Evolutionary conservation across 2,888 invertebrate species (phyloP).

Genomic region (Pyrrhosoma nymphula): DNA sequence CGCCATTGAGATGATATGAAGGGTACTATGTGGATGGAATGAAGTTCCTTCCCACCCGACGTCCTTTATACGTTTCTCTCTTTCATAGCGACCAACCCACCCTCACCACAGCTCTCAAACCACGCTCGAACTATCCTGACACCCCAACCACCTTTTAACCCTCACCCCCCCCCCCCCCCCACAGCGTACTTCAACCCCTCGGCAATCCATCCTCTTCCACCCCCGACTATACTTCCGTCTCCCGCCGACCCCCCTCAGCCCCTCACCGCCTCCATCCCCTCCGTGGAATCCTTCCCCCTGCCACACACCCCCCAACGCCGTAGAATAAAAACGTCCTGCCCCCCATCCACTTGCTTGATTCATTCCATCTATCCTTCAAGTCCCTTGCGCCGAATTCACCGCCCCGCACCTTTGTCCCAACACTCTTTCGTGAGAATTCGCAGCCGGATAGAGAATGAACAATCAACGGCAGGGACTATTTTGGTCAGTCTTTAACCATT

Average conservation of each 20-base stretch:
- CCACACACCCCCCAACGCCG: not conserved
- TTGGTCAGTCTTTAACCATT: too few species aligned
- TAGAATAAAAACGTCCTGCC: not conserved
- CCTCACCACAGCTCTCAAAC: slow-evolving; percentile 35
- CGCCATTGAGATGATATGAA: too few species aligned
- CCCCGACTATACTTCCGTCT: not conserved
- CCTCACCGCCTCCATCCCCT: not conserved
- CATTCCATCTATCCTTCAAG: not conserved
- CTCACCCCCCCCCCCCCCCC: slow-evolving; percentile 46
- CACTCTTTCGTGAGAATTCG: not conserved
- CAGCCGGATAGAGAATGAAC: too few species aligned
- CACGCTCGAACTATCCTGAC: slow-evolving; percentile 8
- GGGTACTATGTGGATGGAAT: too few species aligned
- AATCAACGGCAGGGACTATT: too few species aligned
- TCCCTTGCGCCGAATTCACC: not conserved
- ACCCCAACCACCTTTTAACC: slow-evolving; percentile 57
- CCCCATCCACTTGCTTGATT: not conserved
- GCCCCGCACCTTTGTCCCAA: not conserved
- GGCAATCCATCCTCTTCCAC: not conserved
- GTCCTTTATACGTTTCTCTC: not conserved
- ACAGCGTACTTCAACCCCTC: not conserved
- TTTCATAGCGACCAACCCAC: slow-evolving; percentile 36
- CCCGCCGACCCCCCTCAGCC: not conserved
- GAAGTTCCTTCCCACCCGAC: not conserved
- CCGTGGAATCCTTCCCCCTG: not conserved